Base-by-base conservation (phyloP, 1,140 invertebrate genomes). In the Condylostylus longicornis region DNA sequence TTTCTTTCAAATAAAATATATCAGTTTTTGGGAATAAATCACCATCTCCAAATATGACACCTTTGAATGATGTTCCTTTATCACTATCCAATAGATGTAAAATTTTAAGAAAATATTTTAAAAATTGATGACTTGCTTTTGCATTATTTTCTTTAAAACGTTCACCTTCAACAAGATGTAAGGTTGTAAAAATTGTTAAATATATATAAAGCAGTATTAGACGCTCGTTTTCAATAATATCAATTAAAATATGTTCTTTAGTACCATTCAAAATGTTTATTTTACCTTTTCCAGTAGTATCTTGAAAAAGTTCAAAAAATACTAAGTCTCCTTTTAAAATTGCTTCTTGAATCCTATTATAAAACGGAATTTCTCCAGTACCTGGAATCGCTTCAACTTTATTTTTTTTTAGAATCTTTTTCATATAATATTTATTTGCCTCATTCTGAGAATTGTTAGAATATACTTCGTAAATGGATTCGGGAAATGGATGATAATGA, bases 151-250 rank as follows among this genome's bases (percentile, higher is more conserved):
- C 35, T 1, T 18, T 42, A 4, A 59, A 35, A 3, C 36, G 23
- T 8, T 48, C 35, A n/a, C 34, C 47, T 13, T 33, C 22, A 6
- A 48, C 37, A 10, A 52, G 33, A 3, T 55, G 41, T 8, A 34
- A 31, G 5, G 54, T 25, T 1, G 47, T 18, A 22, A 53, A 59
- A 9, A 57, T 36, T 5, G 53, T 19, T 15, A 50, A 43, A 19
- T 59, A 51, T 2, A 52, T 46, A 22, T 56, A 59, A 18, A 59
- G 46, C 46, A 54, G 46, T 13, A 53, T 42, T 12, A 51, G 40
- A 7, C 45, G 44, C 1, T 47, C 44, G 41, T 57, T 50, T 1
- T 43, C 33, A 5, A 58, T 32, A 4, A 41, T 43, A 2, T 18
- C 8, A 18, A 47, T 39, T 6, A 59, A 29, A 13, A 28, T 23